phyloP scores from a whole-genome alignment of 2,113 vertebrate species.

The Hippocampus guttulatus region DNA sequence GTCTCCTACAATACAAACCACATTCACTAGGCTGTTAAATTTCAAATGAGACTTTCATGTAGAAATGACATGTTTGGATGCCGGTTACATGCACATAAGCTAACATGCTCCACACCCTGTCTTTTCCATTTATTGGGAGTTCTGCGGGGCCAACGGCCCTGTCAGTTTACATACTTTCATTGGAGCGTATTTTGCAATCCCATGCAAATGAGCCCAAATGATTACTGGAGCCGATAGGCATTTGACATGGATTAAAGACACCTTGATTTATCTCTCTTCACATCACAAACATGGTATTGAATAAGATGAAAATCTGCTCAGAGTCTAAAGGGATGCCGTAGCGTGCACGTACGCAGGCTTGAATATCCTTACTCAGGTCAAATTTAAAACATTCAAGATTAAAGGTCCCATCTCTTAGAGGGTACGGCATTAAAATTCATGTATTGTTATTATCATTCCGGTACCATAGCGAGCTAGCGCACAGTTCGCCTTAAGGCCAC shows the following conservation, averaged over 20 bases:
- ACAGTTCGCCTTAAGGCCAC: conserved; percentile 53
- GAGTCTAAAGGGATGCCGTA: conserved; percentile 14
- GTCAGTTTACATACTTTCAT: conserved; percentile 4
- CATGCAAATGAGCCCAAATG: not conserved
- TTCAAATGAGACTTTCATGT: not conserved
- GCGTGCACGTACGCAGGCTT: not conserved
- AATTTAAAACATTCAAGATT: conserved; percentile 16
- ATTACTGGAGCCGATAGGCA: conserved; percentile 2
- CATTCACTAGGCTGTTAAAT: not conserved
- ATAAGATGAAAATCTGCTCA: conserved; percentile 5
- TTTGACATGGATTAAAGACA: conserved; percentile 32
- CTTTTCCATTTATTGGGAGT: not conserved
- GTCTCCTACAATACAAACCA: not conserved
- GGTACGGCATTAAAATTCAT: conserved; percentile 58
- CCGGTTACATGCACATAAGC: not conserved
- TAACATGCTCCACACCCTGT: not conserved
- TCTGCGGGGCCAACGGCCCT: not conserved
- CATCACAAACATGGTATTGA: conserved; percentile 10
- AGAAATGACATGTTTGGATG: not conserved
- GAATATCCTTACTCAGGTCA: conserved; percentile 18
- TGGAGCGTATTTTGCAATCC: not conserved
- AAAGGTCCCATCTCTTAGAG: conserved; percentile 42
- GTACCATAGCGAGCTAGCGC: conserved; percentile 28
- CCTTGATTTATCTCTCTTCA: conserved; percentile 6
- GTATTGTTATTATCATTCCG: conserved; percentile 50